Conservation (phyloP, 2,888 invertebrate genomes). For the Odontocerum albicorne region DNA sequence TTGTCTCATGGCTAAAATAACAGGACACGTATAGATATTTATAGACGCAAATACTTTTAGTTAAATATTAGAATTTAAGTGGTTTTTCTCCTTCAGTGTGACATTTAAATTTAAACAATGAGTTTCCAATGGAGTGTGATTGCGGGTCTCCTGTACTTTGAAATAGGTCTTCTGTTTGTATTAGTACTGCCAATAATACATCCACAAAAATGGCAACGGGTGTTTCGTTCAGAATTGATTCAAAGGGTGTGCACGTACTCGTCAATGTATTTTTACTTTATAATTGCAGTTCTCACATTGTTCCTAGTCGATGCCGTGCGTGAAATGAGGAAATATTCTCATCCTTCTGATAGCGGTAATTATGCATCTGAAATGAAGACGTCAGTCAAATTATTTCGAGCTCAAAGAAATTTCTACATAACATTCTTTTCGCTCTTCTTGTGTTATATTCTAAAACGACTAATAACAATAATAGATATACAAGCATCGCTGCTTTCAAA, state of each 20-base stretch:
- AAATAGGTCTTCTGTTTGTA: slow-evolving; percentile 64
- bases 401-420: slow-evolving; percentile 80
- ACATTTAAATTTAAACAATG: no score
- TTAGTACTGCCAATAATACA: slow-evolving; percentile 72
- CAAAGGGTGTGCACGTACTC: slow-evolving; percentile 64
- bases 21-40: no score
- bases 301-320: slow-evolving; percentile 72
- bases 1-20: no score
- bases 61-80: no score
- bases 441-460: slow-evolving; percentile 66
- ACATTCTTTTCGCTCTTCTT: slow-evolving; percentile 76
- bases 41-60: no score
- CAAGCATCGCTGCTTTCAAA: slow-evolving; percentile 65
- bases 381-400: slow-evolving; percentile 72
- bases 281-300: slow-evolving; percentile 60
- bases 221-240: slow-evolving; percentile 73
- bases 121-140: slow-evolving; percentile 79
- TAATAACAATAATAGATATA: slow-evolving; percentile 64
- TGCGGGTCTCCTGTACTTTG: slow-evolving; percentile 71
- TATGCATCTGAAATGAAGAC: slow-evolving; percentile 66
- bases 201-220: slow-evolving; percentile 71
- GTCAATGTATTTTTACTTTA: slow-evolving; percentile 67
- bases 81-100: no score
- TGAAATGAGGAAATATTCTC: slow-evolving; percentile 71
- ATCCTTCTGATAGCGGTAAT: slow-evolving; percentile 48